Evolutionary conservation across 2,797 vertebrate genomes (phyloP).

Genomic region (Poecile montanus): DNA sequence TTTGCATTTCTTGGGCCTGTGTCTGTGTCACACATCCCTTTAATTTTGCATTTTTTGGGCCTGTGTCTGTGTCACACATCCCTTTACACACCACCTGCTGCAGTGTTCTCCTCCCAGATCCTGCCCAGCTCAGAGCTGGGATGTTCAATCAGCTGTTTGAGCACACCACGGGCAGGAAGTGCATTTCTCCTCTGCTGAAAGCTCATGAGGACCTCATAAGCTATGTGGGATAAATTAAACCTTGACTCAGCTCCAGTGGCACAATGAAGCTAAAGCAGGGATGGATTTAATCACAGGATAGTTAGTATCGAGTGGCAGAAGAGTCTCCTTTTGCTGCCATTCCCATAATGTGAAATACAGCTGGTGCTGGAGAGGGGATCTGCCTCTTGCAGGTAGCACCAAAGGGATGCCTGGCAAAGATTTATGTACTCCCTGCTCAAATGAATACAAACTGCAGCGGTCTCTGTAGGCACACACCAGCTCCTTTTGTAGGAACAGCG

Average conservation of each 20-base stretch:
- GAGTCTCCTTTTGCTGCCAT: not conserved
- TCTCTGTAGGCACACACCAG: not conserved
- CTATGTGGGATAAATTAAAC: not conserved
- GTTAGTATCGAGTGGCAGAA: not conserved
- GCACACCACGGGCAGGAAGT: rapidly evolving
- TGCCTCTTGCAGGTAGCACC: not conserved
- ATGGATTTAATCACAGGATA: not conserved
- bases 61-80: not conserved
- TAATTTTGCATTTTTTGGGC: not conserved
- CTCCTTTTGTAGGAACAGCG: not conserved
- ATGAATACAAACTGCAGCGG: not conserved
- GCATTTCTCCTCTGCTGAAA: not conserved
- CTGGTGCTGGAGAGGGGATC: not conserved
- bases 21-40: not conserved
- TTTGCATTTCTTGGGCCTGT: not conserved
- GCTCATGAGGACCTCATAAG: not conserved
- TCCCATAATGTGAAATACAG: not conserved
- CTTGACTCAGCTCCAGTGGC: not conserved
- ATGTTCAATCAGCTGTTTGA: not conserved
- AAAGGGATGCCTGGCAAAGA: not conserved
- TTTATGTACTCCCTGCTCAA: not conserved
- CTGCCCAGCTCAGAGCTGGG: not conserved
- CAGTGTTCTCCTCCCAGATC: not conserved
- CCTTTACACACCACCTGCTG: not conserved
- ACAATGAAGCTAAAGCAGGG: not conserved